These are phyloP conservation scores for Numenius arquata DNA, from an alignment of 2,113 vertebrate genomes.

Conservation along the genomic window DNA sequence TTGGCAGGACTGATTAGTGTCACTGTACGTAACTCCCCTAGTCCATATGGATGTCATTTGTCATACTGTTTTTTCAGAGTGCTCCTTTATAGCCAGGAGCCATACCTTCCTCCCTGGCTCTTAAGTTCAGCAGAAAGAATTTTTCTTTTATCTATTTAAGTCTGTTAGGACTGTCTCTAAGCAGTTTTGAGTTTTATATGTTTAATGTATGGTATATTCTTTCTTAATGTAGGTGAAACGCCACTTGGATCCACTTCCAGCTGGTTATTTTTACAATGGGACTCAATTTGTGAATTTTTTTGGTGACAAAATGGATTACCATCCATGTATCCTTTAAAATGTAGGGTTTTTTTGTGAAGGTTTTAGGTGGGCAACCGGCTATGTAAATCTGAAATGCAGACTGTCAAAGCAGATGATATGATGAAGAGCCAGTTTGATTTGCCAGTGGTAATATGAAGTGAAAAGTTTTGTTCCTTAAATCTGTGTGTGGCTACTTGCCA, in stretches of 20 bases:
- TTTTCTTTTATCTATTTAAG: not conserved
- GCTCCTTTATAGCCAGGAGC: not conserved
- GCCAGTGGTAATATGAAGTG: not conserved
- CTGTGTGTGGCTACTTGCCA: not conserved
- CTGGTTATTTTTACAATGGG: conserved; percentile 94
- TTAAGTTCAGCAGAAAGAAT: not conserved
- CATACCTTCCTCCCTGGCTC: not conserved
- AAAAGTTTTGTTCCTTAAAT: not conserved
- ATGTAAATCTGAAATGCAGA: not conserved
- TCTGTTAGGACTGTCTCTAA: not conserved
- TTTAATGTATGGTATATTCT: not conserved
- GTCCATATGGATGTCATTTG: not conserved
- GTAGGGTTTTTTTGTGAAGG: conserved; percentile 22
- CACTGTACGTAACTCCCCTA: not conserved
- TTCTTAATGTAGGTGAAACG: conserved; percentile 74
- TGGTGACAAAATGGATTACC: conserved; percentile 89
- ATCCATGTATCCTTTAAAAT: conserved; percentile 89
- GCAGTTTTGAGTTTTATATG: not conserved
- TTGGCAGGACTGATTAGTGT: not conserved
- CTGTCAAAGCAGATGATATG: not conserved
- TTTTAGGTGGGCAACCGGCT: not conserved
- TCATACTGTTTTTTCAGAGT: not conserved
- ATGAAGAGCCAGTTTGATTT: not conserved
- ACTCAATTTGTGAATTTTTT: conserved; percentile 91
- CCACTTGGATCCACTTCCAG: conserved; percentile 88